Evolutionary conservation across 2,113 vertebrate species (phyloP).

Genomic region (Clupea harengus): DNA sequence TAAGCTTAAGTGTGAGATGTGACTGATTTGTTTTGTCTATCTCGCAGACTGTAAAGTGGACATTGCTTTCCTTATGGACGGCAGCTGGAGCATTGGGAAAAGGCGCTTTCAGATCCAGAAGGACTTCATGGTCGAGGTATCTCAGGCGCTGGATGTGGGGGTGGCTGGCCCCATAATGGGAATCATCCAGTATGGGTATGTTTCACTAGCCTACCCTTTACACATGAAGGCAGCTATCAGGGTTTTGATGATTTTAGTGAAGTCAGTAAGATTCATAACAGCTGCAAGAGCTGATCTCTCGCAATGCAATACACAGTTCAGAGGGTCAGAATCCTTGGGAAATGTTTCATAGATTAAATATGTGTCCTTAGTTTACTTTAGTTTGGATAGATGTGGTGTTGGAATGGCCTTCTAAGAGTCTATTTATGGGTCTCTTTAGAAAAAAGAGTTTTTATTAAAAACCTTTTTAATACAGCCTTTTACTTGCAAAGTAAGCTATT

Average conservation of each 20-base stretch:
- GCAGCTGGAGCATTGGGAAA: slow-evolving; percentile 93
- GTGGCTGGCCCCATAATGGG: slow-evolving; percentile 88
- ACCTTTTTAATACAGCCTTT: neutral
- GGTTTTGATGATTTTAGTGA: neutral
- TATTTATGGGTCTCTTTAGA: neutral
- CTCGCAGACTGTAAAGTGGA: slow-evolving; percentile 89
- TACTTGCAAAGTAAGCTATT: neutral
- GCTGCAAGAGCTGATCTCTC: neutral
- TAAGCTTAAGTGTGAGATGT: neutral
- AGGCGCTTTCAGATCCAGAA: slow-evolving; percentile 94
- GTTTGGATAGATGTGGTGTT: neutral
- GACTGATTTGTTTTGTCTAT: slow-evolving; percentile 16
- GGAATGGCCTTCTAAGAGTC: neutral
- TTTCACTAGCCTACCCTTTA: neutral
- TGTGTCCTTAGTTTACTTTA: too few species aligned
- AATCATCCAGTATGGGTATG: slow-evolving; percentile 90
- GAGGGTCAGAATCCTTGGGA: neutral
- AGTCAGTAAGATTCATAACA: neutral
- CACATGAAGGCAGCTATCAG: neutral
- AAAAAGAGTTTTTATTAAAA: neutral
- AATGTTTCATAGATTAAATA: too few species aligned
- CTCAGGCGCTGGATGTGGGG: slow-evolving; percentile 82
- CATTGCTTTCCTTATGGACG: slow-evolving; percentile 89
- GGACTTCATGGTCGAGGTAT: slow-evolving; percentile 83
- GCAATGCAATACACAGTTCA: neutral